Evolutionary conservation across 1,140 invertebrate genomes (phyloP).

Genomic region (Platyscapa corneri): DNA sequence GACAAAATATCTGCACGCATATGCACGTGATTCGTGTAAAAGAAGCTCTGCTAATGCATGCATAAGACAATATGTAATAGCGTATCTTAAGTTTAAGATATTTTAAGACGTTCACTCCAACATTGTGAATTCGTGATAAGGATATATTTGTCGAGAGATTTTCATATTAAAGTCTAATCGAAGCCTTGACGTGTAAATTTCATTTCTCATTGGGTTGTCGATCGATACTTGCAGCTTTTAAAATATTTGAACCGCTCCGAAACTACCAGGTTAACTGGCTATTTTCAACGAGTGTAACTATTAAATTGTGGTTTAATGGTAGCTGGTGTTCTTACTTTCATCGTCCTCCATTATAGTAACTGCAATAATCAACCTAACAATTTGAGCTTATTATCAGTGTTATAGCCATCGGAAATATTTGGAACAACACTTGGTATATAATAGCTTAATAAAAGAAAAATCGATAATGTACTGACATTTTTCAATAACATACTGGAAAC

Average conservation of each 20-base stretch:
- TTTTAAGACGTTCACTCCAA: background rate
- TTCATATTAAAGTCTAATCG: background rate
- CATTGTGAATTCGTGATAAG: background rate
- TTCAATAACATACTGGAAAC: too few relatives aligned
- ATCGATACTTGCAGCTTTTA: background rate
- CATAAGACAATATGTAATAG: background rate
- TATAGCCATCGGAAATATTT: too few relatives aligned
- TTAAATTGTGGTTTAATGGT: background rate
- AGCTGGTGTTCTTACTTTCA: background rate
- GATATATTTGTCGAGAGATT: background rate
- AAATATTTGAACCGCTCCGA: background rate
- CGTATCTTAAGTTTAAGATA: background rate
- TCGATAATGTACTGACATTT: background rate
- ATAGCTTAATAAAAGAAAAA: background rate
- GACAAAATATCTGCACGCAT: background rate
- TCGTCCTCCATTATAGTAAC: background rate
- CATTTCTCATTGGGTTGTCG: background rate
- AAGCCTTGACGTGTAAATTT: background rate
- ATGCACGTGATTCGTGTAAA: background rate
- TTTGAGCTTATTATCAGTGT: too few relatives aligned
- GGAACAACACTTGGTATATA: background rate
- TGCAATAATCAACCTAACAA: background rate
- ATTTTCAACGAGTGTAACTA: background rate
- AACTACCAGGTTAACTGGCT: background rate
- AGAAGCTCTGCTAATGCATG: background rate